These are phyloP conservation scores for Asarcornis scutulata DNA, from an alignment of 2,113 vertebrate species.

Conservation along the genomic window DNA sequence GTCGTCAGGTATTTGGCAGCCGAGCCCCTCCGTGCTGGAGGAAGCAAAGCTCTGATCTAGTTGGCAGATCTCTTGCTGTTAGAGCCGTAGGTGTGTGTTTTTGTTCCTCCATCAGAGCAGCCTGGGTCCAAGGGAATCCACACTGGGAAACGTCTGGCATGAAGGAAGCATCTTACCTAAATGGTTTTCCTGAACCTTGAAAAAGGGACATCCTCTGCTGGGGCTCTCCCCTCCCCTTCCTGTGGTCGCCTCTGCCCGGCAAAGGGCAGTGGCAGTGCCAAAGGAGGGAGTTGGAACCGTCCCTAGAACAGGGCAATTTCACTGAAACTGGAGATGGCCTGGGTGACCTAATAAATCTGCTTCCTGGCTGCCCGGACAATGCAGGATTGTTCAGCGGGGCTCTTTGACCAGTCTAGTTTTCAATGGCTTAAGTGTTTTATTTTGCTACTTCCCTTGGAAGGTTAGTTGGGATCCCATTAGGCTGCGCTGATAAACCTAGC, in stretches of 20 bases:
- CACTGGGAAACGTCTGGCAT: neutral
- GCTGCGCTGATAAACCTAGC: neutral
- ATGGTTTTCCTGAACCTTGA: constrained; percentile 1
- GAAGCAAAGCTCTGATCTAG: neutral
- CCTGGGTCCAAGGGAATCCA: neutral
- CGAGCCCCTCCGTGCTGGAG: neutral
- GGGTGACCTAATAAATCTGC: constrained; percentile 53
- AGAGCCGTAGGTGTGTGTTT: neutral
- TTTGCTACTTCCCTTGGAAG: constrained; percentile 41
- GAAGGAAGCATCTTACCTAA: neutral
- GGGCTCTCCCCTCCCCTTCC: neutral
- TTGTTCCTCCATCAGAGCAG: neutral
- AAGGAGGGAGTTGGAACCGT: constrained; percentile 29
- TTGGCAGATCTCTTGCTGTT: neutral
- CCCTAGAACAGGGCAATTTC: constrained; percentile 29
- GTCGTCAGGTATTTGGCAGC: neutral
- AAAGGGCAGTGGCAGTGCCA: neutral
- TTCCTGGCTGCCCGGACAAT: constrained; percentile 54
- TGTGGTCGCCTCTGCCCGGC: neutral
- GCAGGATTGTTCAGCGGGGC: neutral
- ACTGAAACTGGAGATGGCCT: constrained; percentile 44
- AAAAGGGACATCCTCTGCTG: neutral
- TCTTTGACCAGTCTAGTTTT: constrained; percentile 46
- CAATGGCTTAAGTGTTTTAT: constrained; percentile 58
- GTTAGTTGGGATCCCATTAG: constrained; percentile 35